phyloP scores from a whole-genome alignment of 2,797 vertebrate species.

The Oryzias dopingdopingensis region DNA sequence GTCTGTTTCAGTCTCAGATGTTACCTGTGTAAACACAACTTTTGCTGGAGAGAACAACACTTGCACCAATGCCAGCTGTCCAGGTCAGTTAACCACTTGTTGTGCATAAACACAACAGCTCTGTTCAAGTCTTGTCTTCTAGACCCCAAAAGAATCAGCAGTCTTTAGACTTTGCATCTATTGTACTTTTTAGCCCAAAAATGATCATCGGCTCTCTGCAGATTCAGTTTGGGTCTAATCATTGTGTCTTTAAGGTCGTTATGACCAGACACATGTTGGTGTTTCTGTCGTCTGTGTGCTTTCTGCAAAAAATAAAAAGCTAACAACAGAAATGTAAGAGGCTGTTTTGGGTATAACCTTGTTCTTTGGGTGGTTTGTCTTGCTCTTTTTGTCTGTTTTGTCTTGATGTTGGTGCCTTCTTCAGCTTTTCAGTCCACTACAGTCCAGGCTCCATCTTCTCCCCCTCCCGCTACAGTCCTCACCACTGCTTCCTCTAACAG shows the following conservation, averaged over 20 bases:
- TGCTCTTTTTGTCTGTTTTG: conserved; percentile 26
- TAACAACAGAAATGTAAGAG: background rate
- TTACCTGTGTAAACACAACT: conserved; percentile 35
- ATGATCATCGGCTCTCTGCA: conserved; percentile 2
- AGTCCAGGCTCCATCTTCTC: accelerated
- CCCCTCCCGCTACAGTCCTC: background rate
- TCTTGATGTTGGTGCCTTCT: conserved; percentile 58
- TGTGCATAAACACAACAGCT: background rate
- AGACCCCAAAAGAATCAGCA: conserved; percentile 21
- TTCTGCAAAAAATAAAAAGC: conserved; percentile 19
- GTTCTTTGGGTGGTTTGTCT: conserved; percentile 36
- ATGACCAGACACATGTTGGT: conserved; percentile 8
- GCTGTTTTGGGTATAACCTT: conserved; percentile 26
- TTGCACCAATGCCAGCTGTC: conserved; percentile 47
- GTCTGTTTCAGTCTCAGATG: conserved; percentile 5
- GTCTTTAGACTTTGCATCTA: background rate
- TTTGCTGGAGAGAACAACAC: accelerated
- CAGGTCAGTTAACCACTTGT: conserved; percentile 44
- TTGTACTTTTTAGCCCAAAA: background rate
- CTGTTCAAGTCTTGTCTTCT: conserved; percentile 14
- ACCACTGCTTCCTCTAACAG: conserved; percentile 23
- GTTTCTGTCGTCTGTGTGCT: conserved; percentile 9
- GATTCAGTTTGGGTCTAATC: conserved; percentile 33
- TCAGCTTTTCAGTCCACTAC: accelerated
- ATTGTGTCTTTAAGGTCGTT: conserved; percentile 13